Evolutionary conservation across 2,113 vertebrate genomes (phyloP).

Genomic region (Ahaetulla prasina): DNA sequence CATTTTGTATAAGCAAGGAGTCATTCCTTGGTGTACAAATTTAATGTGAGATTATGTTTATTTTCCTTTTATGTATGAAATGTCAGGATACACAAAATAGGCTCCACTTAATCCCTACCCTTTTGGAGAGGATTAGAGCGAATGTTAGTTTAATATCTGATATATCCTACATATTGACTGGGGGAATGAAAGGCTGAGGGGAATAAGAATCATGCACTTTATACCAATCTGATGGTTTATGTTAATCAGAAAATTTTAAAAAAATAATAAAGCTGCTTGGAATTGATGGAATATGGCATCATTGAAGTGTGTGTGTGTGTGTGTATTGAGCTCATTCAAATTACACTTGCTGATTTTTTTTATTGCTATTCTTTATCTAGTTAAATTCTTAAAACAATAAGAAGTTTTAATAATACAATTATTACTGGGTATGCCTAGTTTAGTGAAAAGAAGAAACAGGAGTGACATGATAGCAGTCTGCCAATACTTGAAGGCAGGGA

Average conservation of each 20-base stretch:
- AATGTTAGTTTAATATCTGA: not conserved
- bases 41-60: not conserved
- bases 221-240: not conserved
- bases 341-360: not conserved
- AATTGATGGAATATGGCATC: not conserved
- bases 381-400: not conserved
- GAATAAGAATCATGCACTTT: not conserved
- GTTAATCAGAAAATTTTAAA: not conserved
- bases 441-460: not conserved
- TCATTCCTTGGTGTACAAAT: not conserved
- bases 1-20: constrained; percentile 5
- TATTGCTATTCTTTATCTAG: not conserved
- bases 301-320: not conserved
- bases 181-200: not conserved
- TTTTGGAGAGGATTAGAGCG: not conserved
- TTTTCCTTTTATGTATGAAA: not conserved
- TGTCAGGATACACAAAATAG: not conserved
- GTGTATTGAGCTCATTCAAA: not conserved
- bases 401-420: not conserved
- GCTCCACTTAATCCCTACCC: not conserved
- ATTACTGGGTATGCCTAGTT: not conserved
- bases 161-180: not conserved
- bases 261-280: not conserved
- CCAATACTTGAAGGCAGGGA: not conserved
- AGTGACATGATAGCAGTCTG: not conserved